Evolutionary conservation across 2,888 invertebrate species (phyloP), one percentile per base, ranked within the genome.

Genomic region (Aproaerema taeniolella): DNA sequence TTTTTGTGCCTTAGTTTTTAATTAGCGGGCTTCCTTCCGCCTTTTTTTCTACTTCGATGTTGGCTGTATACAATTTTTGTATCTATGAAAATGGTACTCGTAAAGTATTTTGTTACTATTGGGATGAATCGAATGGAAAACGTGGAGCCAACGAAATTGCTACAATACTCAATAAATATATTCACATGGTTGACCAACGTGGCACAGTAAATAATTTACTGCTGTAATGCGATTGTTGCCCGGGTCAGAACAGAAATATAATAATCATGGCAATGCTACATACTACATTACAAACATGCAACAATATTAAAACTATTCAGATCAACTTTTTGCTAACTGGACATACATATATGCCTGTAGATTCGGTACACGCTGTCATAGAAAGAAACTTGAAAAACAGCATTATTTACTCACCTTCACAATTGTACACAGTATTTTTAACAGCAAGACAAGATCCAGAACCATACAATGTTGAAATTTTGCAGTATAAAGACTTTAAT

Each of bases 321-420:
- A 50, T 58, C 33, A 55, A 55, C 36, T 55, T 53, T 38, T 31
- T 55, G 7, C 32, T 58, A 0, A 50, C 55, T 5, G 55, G 54
- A 1, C 55, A 55, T 26, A 58, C 53, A 0, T 41, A 51, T 17
- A 55, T 53, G 55, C 30, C 46, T 2, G 53, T 50, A 1, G 53
- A 53, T 20, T 46, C 45, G 31, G 41, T 53, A 9, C 53, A 55
- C 26, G 32, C 50, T 12, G 42, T 39, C 12, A 55, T 55, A 7
- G 48, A 55, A 45, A 40, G 31, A 16, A 45, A 43, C 16, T 39
- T 54, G 6, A 7, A 44, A 35, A 43, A 53, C 13, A 52, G 40
- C 1, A 50, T 31, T 9, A 37, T 52, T 35, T 53, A 47, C 45
- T 47, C 47, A 12, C 53, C 49, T 5, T 52, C 53, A 2, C 51